Evolutionary conservation across 2,888 invertebrate genomes (phyloP).

Genomic region (Caenorhabditis macrosperma): DNA sequence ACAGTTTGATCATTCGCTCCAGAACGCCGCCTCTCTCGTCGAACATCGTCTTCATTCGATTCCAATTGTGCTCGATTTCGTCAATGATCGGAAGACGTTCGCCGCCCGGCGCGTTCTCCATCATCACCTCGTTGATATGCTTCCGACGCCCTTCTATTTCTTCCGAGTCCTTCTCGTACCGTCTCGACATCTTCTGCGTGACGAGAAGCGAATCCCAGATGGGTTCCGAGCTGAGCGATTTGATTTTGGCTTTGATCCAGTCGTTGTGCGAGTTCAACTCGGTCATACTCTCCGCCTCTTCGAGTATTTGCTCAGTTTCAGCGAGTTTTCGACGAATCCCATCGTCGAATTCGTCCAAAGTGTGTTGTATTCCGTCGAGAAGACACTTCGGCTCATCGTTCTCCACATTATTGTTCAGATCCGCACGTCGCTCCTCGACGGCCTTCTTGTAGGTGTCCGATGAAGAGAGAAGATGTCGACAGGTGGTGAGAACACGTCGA

Average conservation of each 20-base stretch:
- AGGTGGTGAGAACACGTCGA: conserved; percentile 3
- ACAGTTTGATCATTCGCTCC: conserved; percentile 41
- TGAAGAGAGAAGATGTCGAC: conserved; percentile 24
- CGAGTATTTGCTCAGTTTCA: conserved; percentile 16
- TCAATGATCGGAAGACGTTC: conserved; percentile 4
- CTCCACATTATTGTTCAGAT: not conserved
- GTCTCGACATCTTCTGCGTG: conserved; percentile 26
- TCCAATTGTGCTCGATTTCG: conserved; percentile 50
- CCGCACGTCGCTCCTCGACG: conserved; percentile 2
- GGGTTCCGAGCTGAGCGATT: conserved; percentile 9
- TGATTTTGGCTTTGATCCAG: conserved; percentile 44
- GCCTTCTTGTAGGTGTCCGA: conserved; percentile 9
- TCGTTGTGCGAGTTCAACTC: conserved; percentile 46
- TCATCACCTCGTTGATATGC: conserved; percentile 30
- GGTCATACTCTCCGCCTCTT: conserved; percentile 9
- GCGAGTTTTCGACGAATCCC: not conserved
- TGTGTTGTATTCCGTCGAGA: conserved; percentile 24
- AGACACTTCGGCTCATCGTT: conserved; percentile 14
- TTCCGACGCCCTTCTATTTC: conserved; percentile 48
- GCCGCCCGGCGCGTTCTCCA: not conserved
- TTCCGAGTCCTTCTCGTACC: conserved; percentile 48
- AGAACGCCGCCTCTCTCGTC: conserved; percentile 38
- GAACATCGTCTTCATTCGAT: conserved; percentile 35
- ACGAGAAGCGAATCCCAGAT: conserved; percentile 33
- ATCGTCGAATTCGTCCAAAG: conserved; percentile 14